Percentiles rank a stretch among this genome's conserved stretches.
These are phyloP conservation scores for Blastobasis adustella DNA, from an alignment of 2,888 invertebrate genomes.

Conservation along the genomic window DNA sequence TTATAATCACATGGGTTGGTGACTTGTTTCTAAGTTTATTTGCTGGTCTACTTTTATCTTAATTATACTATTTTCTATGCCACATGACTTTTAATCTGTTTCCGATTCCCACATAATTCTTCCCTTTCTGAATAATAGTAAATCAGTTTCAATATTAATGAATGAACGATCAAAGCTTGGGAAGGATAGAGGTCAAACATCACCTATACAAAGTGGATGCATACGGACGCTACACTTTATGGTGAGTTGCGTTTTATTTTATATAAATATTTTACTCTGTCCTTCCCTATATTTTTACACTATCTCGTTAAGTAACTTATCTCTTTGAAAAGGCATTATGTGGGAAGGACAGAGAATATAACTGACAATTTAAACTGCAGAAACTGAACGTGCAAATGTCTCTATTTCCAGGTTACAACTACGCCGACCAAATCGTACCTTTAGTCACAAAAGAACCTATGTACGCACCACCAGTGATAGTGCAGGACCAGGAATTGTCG, in stretches of 20 bases:
- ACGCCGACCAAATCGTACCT: slow-evolving; percentile 31
- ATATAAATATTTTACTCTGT: slow-evolving; percentile 67
- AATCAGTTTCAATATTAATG: neutral
- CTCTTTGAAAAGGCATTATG: slow-evolving; percentile 22
- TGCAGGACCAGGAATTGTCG: slow-evolving; percentile 42
- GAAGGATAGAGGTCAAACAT: slow-evolving; percentile 67
- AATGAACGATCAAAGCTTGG: slow-evolving; percentile 33
- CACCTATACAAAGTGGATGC: slow-evolving; percentile 69
- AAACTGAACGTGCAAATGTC: neutral
- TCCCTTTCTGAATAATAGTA: slow-evolving; percentile 32
- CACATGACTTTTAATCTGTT: slow-evolving; percentile 30
- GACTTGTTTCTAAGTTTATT: too few relatives aligned
- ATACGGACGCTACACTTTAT: slow-evolving; percentile 59
- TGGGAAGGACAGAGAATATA: slow-evolving; percentile 65
- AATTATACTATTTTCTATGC: slow-evolving; percentile 44
- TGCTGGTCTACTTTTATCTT: slow-evolving; percentile 35
- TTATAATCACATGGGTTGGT: too few relatives aligned
- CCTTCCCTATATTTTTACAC: slow-evolving; percentile 71
- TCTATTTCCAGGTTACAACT: slow-evolving; percentile 52
- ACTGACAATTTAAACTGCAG: neutral
- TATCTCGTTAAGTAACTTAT: slow-evolving; percentile 4
- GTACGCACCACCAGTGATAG: slow-evolving; percentile 45
- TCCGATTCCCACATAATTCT: slow-evolving; percentile 47
- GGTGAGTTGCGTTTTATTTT: slow-evolving; percentile 56
- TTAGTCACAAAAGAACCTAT: slow-evolving; percentile 32